These are phyloP conservation scores for Sandelia bainsii DNA, from an alignment of 2,797 vertebrate genomes.

Conservation along the genomic window DNA sequence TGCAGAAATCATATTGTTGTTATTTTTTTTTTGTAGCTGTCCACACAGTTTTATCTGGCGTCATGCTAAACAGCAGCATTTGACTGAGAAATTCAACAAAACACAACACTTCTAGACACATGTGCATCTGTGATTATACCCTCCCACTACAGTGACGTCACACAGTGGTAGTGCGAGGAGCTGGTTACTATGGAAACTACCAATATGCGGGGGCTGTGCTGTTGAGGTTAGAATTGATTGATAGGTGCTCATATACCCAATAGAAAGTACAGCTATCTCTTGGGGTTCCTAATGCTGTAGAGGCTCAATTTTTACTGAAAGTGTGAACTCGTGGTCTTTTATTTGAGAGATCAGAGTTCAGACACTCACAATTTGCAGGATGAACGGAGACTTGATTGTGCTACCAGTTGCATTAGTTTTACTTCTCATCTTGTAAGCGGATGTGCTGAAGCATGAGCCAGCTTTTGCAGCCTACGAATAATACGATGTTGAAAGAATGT, in stretches of 20 bases:
- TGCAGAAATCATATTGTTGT: neutral
- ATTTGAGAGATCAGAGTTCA: slow-evolving; percentile 25
- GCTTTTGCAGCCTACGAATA: neutral
- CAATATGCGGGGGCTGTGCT: slow-evolving; percentile 27
- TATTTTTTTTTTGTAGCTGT: neutral
- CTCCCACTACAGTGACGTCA: slow-evolving; percentile 35
- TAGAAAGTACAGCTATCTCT: slow-evolving; percentile 24
- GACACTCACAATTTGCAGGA: slow-evolving; percentile 9
- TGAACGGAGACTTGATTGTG: slow-evolving; percentile 4
- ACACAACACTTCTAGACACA: neutral
- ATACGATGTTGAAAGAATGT: slow-evolving; percentile 15
- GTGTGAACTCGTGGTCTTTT: neutral
- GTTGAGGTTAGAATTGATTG: slow-evolving; percentile 43
- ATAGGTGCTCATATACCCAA: slow-evolving; percentile 34
- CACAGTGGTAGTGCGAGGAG: slow-evolving; percentile 22
- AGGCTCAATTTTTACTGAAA: neutral
- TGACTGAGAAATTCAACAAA: neutral
- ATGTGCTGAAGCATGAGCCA: slow-evolving; percentile 1
- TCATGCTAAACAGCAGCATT: neutral
- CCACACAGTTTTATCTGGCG: too few species aligned
- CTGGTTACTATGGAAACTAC: slow-evolving; percentile 69
- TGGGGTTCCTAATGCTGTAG: slow-evolving; percentile 9
- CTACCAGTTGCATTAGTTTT: neutral
- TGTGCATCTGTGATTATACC: slow-evolving; percentile 10
- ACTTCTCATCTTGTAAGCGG: slow-evolving; percentile 30